Evolutionary conservation across 2,797 vertebrate genomes (phyloP), one percentile per base, ranked within the genome.

Genomic region (Thunnus albacares): DNA sequence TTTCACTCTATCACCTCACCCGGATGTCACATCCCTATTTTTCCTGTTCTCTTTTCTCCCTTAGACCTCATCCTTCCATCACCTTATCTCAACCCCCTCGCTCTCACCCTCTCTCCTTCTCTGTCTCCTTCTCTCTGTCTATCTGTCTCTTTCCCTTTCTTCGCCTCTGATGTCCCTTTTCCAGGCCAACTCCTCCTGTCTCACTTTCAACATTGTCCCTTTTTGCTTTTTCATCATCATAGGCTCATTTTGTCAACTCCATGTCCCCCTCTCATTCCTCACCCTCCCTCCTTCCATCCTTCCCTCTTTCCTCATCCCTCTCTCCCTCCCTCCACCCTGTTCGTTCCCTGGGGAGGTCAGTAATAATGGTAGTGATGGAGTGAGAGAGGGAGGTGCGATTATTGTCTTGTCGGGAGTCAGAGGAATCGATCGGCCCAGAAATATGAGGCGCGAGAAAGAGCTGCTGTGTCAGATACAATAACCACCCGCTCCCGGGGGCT

Each of bases 341-440:
- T 85, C 91, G 62, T 93, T 94, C 94, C 97, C 96, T 90, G 94
- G 96, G 96, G 97, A 97, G 94, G 95, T 95, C 96, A 96, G 96
- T 97, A 97, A 97, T 97, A 97, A 97, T 97, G 96, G 96, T 96
- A 96, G 96, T 97, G 97, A 97, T 97, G 96, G 96, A 97, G 96
- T 96, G 95, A 95, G 96, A 96, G 94, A 95, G 93, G 93, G 93
- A 94, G 94, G 94, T 95, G 94, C 94, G 96, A 97, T 97, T 98
- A 97, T 97, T 97, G 97, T 97, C 96, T 97, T 97, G 97, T 97
- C 96, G 96, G 96, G 97, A 98, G 97, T 98, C 97, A 97, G 97
- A 97, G 95, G 96, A 97, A 98, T 98, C 97, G 97, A 97, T 97
- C 97, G 94, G 94, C 96, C 92, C 96, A 97, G 97, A 98, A 98